Conservation (phyloP, 2,113 vertebrate species). For the Alosa alosa region DNA sequence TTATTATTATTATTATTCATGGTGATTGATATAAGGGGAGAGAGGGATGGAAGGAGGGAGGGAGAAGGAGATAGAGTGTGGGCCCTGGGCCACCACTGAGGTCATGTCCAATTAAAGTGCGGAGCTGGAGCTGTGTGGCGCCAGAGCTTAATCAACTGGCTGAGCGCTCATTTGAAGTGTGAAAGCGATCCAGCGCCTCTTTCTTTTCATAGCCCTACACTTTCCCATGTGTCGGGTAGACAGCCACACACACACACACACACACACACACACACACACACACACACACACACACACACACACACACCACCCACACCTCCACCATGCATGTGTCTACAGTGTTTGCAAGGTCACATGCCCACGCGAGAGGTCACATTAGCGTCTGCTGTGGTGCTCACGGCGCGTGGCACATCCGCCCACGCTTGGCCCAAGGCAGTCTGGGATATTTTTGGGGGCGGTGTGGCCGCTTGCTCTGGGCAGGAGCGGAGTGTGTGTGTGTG, state of each 20-base stretch:
- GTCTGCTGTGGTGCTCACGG: neutral
- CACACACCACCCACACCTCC: neutral
- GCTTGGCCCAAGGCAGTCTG: neutral
- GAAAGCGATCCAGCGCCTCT: conserved; percentile 35
- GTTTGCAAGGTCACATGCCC: neutral
- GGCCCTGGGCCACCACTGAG: conserved; percentile 8
- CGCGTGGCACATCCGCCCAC: neutral
- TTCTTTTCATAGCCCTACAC: neutral
- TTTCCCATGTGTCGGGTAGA: conserved; percentile 8
- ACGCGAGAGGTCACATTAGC: neutral
- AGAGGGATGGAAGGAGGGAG: neutral
- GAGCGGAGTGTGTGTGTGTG: conserved; percentile 14
- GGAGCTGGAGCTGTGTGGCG: conserved; percentile 21
- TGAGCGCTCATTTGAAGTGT: conserved; percentile 32
- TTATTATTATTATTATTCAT: neutral
- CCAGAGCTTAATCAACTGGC: conserved; percentile 28
- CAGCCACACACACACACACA: neutral
- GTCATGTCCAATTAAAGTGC: conserved; percentile 28
- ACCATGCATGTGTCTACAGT: neutral
- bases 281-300: neutral
- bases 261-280: neutral
- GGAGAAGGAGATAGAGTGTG: neutral
- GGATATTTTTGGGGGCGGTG: neutral
- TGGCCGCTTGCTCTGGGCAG: neutral
- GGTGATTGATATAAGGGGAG: neutral